A percentile compares a stretch with the other conserved stretches of the same genome.
Conservation (phyloP, 2,113 vertebrate species). For the Bos indicus region DNA sequence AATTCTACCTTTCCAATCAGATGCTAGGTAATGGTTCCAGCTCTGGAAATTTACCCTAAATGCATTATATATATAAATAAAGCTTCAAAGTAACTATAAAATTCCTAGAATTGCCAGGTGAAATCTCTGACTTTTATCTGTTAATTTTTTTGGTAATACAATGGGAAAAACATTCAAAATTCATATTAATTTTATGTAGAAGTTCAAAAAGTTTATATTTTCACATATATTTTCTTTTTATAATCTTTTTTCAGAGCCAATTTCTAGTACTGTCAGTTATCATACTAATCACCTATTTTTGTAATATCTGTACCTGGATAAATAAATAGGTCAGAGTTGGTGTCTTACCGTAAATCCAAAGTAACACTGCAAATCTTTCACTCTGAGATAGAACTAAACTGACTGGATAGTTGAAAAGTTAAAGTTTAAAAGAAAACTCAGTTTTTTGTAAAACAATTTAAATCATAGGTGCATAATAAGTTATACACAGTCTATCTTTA, state of each 20-base stretch:
- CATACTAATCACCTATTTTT: neutral
- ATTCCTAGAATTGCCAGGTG: neutral
- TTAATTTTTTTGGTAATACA: neutral
- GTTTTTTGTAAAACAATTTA: neutral
- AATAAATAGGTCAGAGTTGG: neutral
- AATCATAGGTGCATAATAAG: neutral
- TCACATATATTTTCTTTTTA: neutral
- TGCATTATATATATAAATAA: neutral
- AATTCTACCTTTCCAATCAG: neutral
- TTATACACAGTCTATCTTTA: neutral
- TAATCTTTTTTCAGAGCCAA: neutral
- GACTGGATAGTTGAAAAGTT: neutral
- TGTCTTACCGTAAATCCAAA: neutral
- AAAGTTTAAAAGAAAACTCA: neutral
- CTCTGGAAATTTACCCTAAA: neutral
- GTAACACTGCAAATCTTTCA: neutral
- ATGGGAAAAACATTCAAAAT: neutral
- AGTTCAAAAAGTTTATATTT: neutral
- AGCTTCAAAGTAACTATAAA: neutral
- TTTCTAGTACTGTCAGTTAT: neutral
- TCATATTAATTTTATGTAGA: neutral
- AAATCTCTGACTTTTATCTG: neutral
- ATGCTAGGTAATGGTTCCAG: neutral
- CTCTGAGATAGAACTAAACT: neutral
- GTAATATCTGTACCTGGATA: neutral